These are phyloP conservation scores for Cinara cedri DNA, from an alignment of 2,888 invertebrate genomes.

Conservation along the genomic window DNA sequence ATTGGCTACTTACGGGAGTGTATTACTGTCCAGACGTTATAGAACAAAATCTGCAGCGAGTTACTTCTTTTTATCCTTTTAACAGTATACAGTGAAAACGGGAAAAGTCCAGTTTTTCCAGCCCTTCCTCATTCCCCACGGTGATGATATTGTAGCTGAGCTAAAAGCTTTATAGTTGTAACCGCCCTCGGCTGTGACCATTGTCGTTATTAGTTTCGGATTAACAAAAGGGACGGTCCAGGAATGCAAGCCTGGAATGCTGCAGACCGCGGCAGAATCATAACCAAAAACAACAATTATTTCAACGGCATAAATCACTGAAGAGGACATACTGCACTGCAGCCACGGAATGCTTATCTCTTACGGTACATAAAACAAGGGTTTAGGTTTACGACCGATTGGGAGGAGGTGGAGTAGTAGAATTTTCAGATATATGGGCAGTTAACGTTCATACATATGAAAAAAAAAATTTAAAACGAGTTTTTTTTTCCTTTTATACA, in stretches of 20 bases:
- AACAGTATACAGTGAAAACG: slow-evolving; percentile 14
- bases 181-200: slow-evolving; percentile 18
- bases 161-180: slow-evolving; percentile 39
- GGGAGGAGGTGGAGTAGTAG: no score
- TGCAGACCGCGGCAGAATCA: slow-evolving; percentile 44
- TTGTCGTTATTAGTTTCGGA: slow-evolving; percentile 56
- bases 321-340: slow-evolving; percentile 10
- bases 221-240: slow-evolving; percentile 52
- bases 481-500: background rate
- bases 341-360: slow-evolving; percentile 52
- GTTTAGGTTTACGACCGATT: slow-evolving; percentile 18
- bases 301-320: slow-evolving; percentile 54
- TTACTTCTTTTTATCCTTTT: slow-evolving; percentile 7
- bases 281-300: slow-evolving; percentile 56
- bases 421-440: slow-evolving; percentile 38
- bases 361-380: slow-evolving; percentile 55
- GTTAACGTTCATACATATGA: slow-evolving; percentile 32
- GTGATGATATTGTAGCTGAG: slow-evolving; percentile 14
- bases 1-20: slow-evolving; percentile 24
- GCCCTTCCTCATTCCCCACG: background rate
- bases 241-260: slow-evolving; percentile 52
- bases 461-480: slow-evolving; percentile 37
- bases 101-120: slow-evolving; percentile 26
- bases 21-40: slow-evolving; percentile 22
- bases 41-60: background rate